phyloP scores from a whole-genome alignment of 2,797 vertebrate species.

The Emys orbicularis region DNA sequence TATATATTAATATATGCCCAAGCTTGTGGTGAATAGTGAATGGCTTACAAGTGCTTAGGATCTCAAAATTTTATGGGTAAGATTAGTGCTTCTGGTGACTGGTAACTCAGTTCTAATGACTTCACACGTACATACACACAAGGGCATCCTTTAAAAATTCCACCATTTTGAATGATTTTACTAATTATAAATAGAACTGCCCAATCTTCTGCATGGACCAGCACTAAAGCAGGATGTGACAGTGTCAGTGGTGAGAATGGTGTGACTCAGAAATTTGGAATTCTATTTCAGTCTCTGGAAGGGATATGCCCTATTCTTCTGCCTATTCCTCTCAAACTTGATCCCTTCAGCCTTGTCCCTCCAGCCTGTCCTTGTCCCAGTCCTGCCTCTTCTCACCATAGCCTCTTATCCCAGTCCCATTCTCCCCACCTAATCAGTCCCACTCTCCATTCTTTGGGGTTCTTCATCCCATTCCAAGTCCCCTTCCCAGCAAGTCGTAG shows the following conservation, averaged over 20 bases:
- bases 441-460: background rate
- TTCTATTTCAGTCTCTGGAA: background rate
- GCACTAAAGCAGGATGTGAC: background rate
- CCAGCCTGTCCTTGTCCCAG: background rate
- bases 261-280: background rate
- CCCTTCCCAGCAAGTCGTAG: background rate
- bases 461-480: background rate
- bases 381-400: background rate
- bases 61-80: background rate
- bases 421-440: background rate
- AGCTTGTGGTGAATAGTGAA: background rate
- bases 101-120: background rate
- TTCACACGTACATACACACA: background rate
- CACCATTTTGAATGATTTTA: background rate
- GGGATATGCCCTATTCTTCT: background rate
- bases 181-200: background rate
- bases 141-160: background rate
- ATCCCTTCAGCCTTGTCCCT: background rate
- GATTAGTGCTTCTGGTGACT: accelerated
- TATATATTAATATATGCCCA: background rate
- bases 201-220: background rate
- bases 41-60: background rate
- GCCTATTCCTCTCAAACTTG: background rate
- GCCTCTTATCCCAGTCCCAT: background rate
- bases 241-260: background rate